Percentiles rank a stretch among this genome's conserved stretches.
These are phyloP conservation scores for Saccopteryx bilineata DNA, from an alignment of 2,113 vertebrate genomes.

Conservation along the genomic window DNA sequence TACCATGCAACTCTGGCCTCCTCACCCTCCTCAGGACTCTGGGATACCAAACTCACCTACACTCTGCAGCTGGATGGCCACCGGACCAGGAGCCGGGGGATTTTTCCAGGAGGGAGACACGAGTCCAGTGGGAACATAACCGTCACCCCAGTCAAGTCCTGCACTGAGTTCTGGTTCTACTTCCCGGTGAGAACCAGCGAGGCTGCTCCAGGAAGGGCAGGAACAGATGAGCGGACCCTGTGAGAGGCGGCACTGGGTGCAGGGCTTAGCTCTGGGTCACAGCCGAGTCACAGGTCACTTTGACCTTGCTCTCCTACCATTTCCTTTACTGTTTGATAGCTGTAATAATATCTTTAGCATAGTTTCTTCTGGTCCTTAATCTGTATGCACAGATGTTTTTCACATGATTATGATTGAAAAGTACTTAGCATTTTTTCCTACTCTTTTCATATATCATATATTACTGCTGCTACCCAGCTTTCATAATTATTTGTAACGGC, in stretches of 20 bases:
- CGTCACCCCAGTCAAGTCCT: not conserved
- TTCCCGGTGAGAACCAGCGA: slow-evolving; percentile 70
- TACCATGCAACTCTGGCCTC: not conserved
- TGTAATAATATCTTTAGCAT: not conserved
- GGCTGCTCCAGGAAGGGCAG: not conserved
- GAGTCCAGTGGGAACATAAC: slow-evolving; percentile 44
- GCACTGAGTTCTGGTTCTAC: slow-evolving; percentile 71
- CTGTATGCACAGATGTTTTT: not conserved
- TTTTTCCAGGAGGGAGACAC: slow-evolving; percentile 76
- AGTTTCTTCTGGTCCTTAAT: not conserved
- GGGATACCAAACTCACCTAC: slow-evolving; percentile 84
- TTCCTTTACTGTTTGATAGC: not conserved
- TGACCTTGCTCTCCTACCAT: not conserved
- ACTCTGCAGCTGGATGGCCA: slow-evolving; percentile 86
- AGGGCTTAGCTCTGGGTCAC: not conserved
- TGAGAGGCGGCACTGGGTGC: not conserved
- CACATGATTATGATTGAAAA: not conserved
- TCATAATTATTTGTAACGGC: not conserved
- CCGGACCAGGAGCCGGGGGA: slow-evolving; percentile 82
- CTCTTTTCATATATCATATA: not conserved
- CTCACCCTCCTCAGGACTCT: slow-evolving; percentile 37
- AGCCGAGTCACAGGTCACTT: not conserved
- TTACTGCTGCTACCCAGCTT: not conserved
- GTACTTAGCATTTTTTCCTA: not conserved
- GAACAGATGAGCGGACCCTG: rapidly evolving